Conservation (phyloP, 2,888 invertebrate genomes). For the Eilema griseolum region DNA sequence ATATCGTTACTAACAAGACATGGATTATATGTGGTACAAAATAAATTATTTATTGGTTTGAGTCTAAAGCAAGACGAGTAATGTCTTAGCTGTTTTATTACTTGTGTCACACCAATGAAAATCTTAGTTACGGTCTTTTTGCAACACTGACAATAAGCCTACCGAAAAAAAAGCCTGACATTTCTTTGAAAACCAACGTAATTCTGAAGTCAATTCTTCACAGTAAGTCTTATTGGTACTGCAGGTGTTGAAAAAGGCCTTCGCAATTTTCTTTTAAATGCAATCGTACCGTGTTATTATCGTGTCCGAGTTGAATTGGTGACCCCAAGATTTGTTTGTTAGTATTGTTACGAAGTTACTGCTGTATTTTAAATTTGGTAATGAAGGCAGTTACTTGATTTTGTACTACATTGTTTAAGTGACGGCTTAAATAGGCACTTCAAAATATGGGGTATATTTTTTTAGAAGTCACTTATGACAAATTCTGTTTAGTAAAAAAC, state of each 20-base stretch:
- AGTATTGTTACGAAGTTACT: slow-evolving; percentile 4
- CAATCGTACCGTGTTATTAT: slow-evolving; percentile 36
- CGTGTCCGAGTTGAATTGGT: slow-evolving; percentile 43
- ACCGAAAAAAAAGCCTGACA: not conserved
- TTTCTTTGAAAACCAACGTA: slow-evolving; percentile 25
- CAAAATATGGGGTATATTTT: no score
- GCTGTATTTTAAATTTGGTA: not conserved
- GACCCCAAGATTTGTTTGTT: slow-evolving; percentile 27
- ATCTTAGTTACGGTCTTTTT: not conserved
- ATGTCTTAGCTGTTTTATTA: not conserved
- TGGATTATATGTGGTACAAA: no score
- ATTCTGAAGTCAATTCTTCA: slow-evolving; percentile 38
- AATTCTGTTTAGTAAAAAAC: no score
- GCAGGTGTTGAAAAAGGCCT: slow-evolving; percentile 43
- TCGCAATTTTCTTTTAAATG: slow-evolving; percentile 36
- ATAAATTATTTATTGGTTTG: no score
- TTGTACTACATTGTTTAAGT: not conserved
- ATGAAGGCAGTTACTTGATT: not conserved
- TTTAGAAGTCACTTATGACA: no score
- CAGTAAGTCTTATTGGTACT: slow-evolving; percentile 27
- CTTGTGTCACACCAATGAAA: not conserved
- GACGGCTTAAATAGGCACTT: no score
- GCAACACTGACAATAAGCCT: not conserved
- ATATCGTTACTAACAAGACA: no score
- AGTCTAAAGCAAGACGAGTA: not conserved